Percentiles rank a stretch among this genome's conserved stretches.
These are phyloP conservation scores for Lasiurus cinereus DNA, from an alignment of 2,113 vertebrate genomes.

Conservation along the genomic window DNA sequence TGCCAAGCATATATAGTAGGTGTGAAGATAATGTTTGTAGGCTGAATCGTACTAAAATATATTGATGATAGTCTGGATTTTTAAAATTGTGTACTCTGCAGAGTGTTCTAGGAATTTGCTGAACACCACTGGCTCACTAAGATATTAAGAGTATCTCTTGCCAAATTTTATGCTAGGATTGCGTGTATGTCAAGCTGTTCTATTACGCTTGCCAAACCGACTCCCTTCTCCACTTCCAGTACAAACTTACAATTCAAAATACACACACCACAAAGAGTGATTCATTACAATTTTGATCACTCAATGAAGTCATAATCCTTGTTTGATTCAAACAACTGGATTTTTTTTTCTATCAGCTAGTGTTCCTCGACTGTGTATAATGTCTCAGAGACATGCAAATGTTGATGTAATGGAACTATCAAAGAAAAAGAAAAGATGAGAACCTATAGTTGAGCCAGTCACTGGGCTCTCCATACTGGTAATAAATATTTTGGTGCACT, in stretches of 20 bases:
- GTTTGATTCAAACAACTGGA: neutral
- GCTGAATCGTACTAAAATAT: neutral
- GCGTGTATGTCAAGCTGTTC: slow-evolving; percentile 64
- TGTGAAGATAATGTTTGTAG: neutral
- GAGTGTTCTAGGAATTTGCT: slow-evolving; percentile 53
- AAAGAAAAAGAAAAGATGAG: slow-evolving; percentile 53
- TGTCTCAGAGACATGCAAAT: neutral
- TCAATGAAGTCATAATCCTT: neutral
- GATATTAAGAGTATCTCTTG: slow-evolving; percentile 1
- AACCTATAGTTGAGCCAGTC: neutral
- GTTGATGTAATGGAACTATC: slow-evolving; percentile 38
- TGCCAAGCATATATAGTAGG: neutral
- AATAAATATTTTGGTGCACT: slow-evolving; percentile 88
- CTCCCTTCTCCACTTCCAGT: slow-evolving; percentile 19
- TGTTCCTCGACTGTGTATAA: neutral
- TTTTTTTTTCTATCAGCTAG: neutral
- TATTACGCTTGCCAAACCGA: slow-evolving; percentile 55
- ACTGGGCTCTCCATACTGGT: slow-evolving; percentile 17
- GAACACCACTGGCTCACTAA: neutral
- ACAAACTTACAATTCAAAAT: slow-evolving; percentile 55
- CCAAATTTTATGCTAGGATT: slow-evolving; percentile 56
- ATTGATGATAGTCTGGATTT: neutral
- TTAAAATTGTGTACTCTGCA: neutral
- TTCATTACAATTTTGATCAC: neutral
- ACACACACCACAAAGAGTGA: neutral